Percentiles rank a stretch among this genome's conserved stretches.
Conservation (phyloP, 2,113 vertebrate species). For the Pipra filicauda region DNA sequence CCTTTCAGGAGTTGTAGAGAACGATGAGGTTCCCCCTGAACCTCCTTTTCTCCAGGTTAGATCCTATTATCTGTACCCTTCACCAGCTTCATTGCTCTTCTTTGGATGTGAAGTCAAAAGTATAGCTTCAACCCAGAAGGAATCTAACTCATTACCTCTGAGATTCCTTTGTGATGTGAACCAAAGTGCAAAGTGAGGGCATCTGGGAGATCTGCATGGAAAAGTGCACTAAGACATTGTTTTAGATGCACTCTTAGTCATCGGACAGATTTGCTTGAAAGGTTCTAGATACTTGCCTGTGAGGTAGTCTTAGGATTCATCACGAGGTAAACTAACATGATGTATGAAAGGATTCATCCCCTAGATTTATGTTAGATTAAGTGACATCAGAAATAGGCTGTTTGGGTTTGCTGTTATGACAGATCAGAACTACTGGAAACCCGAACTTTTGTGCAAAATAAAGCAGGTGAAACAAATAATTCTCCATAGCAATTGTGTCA, state of each 20-base stretch:
- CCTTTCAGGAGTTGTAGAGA: background rate
- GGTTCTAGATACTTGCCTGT: background rate
- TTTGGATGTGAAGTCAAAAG: background rate
- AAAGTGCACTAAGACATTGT: background rate
- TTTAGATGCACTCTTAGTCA: background rate
- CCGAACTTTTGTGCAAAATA: background rate
- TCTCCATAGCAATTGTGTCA: background rate
- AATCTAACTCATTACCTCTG: background rate
- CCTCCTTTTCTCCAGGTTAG: background rate
- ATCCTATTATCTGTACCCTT: background rate
- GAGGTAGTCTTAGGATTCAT: background rate
- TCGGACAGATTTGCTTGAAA: background rate
- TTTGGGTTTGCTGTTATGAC: background rate
- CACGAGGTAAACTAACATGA: background rate
- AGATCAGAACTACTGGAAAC: background rate
- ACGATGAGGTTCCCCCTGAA: background rate
- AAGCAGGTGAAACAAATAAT: background rate
- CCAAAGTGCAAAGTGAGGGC: background rate
- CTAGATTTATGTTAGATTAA: background rate
- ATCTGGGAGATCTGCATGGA: background rate
- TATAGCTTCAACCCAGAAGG: background rate
- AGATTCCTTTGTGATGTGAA: background rate
- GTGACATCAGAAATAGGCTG: background rate
- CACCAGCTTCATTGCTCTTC: background rate
- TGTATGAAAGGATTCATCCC: background rate